phyloP scores from a whole-genome alignment of 2,888 invertebrate genomes.

The Xestia rhomboidea region DNA sequence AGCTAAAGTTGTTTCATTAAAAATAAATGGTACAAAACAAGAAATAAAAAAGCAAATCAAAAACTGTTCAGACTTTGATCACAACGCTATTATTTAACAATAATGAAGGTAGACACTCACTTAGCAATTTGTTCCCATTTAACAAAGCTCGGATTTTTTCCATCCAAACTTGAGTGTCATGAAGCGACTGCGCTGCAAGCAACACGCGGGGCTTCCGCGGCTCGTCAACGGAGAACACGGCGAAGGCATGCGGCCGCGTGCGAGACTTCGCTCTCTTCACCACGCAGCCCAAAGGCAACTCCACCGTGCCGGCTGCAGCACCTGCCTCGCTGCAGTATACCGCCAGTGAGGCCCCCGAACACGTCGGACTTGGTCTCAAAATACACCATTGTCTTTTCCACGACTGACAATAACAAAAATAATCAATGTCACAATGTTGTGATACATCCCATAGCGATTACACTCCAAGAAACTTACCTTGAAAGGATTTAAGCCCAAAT shows the following conservation, averaged over 20 bases:
- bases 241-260: constrained; percentile 93
- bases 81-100: constrained; percentile 31
- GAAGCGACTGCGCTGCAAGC: constrained; percentile 92
- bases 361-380: constrained; percentile 89
- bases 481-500: constrained; percentile 92
- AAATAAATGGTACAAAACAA: neutral
- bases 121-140: constrained; percentile 81
- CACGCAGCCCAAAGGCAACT: constrained; percentile 91
- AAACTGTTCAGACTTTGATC: constrained; percentile 48
- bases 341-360: constrained; percentile 89
- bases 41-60: neutral
- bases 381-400: constrained; percentile 93
- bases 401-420: constrained; percentile 85
- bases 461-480: constrained; percentile 86
- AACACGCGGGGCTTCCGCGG: constrained; percentile 92
- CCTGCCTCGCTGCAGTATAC: constrained; percentile 90
- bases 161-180: constrained; percentile 93
- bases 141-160: constrained; percentile 90
- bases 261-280: constrained; percentile 92
- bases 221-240: constrained; percentile 91
- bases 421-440: constrained; percentile 69
- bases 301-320: constrained; percentile 86
- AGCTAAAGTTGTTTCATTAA: neutral
- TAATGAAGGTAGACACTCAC: constrained; percentile 78
- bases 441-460: constrained; percentile 58